Evolutionary conservation across 1,140 invertebrate genomes (phyloP), one percentile per base, ranked within the genome.

Genomic region (Xylocopa sonorina): DNA sequence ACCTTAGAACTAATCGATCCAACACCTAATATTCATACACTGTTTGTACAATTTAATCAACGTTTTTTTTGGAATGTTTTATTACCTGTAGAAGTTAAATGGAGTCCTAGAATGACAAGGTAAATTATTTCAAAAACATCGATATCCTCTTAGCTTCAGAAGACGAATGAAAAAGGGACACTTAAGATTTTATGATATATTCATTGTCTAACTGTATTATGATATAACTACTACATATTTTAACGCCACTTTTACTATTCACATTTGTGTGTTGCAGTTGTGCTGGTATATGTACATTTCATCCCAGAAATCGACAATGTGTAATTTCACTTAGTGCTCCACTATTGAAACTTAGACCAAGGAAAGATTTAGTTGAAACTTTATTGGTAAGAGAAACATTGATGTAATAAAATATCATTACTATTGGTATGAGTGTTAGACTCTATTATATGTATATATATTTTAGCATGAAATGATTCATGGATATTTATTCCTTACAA

Each of bases 401-500:
- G 41, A 32, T 29, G 14, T 29, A 41, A 57, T 48, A 46, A 38
- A 32, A 51, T 62, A 63, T 82, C 82, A 57, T 57, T 63, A 38
- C 7, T 76, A 48, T n/a, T n/a, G n/a, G n/a, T n/a, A n/a, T n/a
- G n/a, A 60, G 51, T 55, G 1, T 14, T 43, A 32, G 62, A 72
- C 46, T 21, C 60, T 38, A 38, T 62, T 75, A 78, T 71, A 38
- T 64, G 0, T 41, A 62, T 60, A 71, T 74, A n/a, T 27, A 60
- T 92, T 94, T 38, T 81, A 96, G 93, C 99, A 99, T 93, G 99
- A 99, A 93, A 99, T 99, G 99, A 99, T 99, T 78, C 99, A 99
- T 93, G 99, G 98, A 0, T 99, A 96, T 91, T 94, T 99, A 63
- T 99, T 99, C 94, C 94, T 99, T 0, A 97, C 97, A 6, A 93